Conservation (phyloP, 1,140 invertebrate genomes). For the Drosophila ercepeae region DNA sequence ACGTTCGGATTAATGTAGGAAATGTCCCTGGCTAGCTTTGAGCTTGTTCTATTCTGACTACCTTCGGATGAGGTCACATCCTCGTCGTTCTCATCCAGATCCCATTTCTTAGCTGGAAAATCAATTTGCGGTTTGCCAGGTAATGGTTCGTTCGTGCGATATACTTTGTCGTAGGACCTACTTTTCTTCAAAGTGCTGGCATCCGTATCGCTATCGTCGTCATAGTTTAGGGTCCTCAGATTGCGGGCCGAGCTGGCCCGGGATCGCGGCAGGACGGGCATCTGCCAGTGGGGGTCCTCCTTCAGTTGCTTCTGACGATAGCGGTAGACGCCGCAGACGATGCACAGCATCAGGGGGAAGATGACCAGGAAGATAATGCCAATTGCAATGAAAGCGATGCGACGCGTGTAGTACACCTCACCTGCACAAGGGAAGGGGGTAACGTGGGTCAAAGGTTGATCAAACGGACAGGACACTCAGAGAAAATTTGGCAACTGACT, state of each 20-base stretch:
- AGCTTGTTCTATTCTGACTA: slow-evolving; percentile 85
- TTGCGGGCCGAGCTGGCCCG: slow-evolving; percentile 86
- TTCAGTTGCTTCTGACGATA: slow-evolving; percentile 86
- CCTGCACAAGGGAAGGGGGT: slow-evolving; percentile 51
- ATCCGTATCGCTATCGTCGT: slow-evolving; percentile 80
- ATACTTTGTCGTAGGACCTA: slow-evolving; percentile 90
- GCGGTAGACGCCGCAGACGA: slow-evolving; percentile 88
- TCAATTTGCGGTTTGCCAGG: slow-evolving; percentile 89
- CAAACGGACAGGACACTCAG: neutral
- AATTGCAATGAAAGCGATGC: slow-evolving; percentile 87
- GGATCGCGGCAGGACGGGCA: slow-evolving; percentile 84
- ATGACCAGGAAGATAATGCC: slow-evolving; percentile 91
- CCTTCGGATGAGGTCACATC: slow-evolving; percentile 86
- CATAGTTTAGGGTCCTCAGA: slow-evolving; percentile 79
- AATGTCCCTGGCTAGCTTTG: slow-evolving; percentile 86
- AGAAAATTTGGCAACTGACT: neutral
- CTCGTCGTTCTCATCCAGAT: slow-evolving; percentile 87
- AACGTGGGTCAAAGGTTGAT: slow-evolving; percentile 26
- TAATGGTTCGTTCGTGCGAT: slow-evolving; percentile 92
- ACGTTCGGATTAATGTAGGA: slow-evolving; percentile 84
- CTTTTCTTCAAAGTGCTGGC: slow-evolving; percentile 86
- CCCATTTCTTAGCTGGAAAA: slow-evolving; percentile 92
- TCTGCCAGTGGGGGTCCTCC: slow-evolving; percentile 83
- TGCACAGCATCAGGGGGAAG: slow-evolving; percentile 89
- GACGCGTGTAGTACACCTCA: slow-evolving; percentile 83